phyloP scores from a whole-genome alignment of 2,888 invertebrate genomes.

The Noctua janthe region DNA sequence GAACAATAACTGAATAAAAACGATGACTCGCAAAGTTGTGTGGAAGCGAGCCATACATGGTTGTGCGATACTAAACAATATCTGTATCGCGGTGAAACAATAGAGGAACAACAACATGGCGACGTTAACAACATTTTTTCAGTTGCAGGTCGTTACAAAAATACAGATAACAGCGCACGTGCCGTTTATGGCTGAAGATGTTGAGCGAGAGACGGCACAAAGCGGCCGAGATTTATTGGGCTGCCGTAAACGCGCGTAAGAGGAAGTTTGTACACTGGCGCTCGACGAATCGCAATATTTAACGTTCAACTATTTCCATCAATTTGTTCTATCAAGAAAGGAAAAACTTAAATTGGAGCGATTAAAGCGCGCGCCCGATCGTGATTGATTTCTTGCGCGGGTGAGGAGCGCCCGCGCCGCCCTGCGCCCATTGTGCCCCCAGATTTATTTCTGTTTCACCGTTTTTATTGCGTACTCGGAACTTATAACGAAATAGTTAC shows the following conservation, averaged over 20 bases:
- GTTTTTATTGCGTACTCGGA: conserved; percentile 90
- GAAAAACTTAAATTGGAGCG: conserved; percentile 87
- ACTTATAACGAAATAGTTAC: conserved; percentile 90
- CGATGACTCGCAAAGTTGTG: conserved; percentile 77
- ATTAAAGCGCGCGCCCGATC: conserved; percentile 80
- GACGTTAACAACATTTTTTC: conserved; percentile 82
- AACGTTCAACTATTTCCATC: conserved; percentile 86
- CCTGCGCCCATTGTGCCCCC: conserved; percentile 80
- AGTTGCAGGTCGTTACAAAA: conserved; percentile 82
- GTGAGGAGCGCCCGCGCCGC: conserved; percentile 70
- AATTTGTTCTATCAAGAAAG: conserved; percentile 84
- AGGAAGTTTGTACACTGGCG: conserved; percentile 82
- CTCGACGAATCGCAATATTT: conserved; percentile 82
- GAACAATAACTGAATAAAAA: conserved; percentile 85
- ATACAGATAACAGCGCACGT: conserved; percentile 85
- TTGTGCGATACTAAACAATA: conserved; percentile 73
- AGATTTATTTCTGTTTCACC: conserved; percentile 89
- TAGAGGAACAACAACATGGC: conserved; percentile 74
- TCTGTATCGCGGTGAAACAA: conserved; percentile 71
- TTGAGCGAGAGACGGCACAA: conserved; percentile 82
- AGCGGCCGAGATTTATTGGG: conserved; percentile 85
- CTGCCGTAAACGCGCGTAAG: conserved; percentile 81
- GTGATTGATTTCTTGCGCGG: conserved; percentile 85
- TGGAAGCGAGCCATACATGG: conserved; percentile 70
- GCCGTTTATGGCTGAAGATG: conserved; percentile 85